Base-by-base conservation (phyloP, 1,140 invertebrate species). In the Holotrichia oblita region DNA sequence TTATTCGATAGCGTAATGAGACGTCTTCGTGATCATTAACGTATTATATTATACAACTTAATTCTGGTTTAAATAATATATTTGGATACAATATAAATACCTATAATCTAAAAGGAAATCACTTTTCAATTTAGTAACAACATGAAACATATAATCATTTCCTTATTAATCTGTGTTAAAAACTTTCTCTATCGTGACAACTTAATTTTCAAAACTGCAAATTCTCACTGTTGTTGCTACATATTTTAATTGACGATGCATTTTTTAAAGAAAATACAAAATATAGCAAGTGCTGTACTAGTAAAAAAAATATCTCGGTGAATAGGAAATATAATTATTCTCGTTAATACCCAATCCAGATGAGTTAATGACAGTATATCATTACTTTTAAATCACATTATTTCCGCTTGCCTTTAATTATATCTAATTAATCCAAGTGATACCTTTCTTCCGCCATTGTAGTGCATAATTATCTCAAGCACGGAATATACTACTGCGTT, bases 351-450 rank as follows among this genome's bases (percentile, higher is more conserved):
- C 17, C 17, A 64, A 64, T n/a, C 59, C 59, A 1, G 44, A 48
- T 48, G 59, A 2, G 59, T 22, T 20, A 64, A n/a, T 20, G 20
- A n/a, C 59, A n/a, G 20, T 22, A 64, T 20, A 9, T 9, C 59
- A 22, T 64, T 64, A 20, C 10, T 48, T 14, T 17, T 6, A 14
- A 64, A 64, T 64, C 9, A 64, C 10, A 64, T 64, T 64, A 64
- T 64, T 64, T 64, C 59, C 59, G 59, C 17, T 64, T 64, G 59
- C 9, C 10, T 64, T 64, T 3, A 17, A 64, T 64, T 64, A 24
- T 20, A 10, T 64, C 12, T 64, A 64, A 64, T 64, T 64, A 64
- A 22, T 24, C 22, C 8, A 20, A 64, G 9, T 20, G 59, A 24
- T 22, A n/a, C 6, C 17, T 64, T 64, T 64, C 59, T 64, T 64